Conservation (phyloP, 2,797 vertebrate species). For the Sebastes flavidus region DNA sequence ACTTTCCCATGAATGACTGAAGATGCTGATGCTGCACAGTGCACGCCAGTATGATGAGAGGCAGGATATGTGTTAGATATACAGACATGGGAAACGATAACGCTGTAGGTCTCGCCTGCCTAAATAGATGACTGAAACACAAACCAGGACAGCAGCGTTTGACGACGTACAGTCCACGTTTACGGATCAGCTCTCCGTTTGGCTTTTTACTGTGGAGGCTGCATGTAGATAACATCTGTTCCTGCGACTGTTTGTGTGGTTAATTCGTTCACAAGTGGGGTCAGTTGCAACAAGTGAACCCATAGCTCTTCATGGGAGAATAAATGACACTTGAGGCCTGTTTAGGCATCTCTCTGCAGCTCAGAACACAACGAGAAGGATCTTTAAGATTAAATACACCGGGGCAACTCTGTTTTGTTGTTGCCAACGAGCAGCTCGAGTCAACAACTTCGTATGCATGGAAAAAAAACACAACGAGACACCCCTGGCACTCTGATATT, state of each 20-base stretch:
- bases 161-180: neutral
- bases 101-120: neutral
- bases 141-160: conserved; percentile 4
- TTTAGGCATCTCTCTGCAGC: neutral
- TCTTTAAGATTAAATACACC: neutral
- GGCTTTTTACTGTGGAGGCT: neutral
- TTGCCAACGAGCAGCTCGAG: conserved; percentile 4
- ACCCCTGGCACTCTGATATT: neutral
- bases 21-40: conserved; percentile 19
- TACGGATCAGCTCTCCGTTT: conserved; percentile 6
- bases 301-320: conserved; percentile 25
- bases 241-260: conserved; percentile 4
- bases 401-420: neutral
- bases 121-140: conserved; percentile 48
- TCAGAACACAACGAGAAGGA: neutral
- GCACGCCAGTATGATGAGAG: conserved; percentile 1
- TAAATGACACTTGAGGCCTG: conserved; percentile 4
- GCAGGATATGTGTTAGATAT: neutral
- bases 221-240: conserved; percentile 11
- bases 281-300: conserved; percentile 35
- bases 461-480: neutral
- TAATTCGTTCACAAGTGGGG: conserved; percentile 36
- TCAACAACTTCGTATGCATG: neutral
- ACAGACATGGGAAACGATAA: conserved; percentile 31
- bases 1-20: conserved; percentile 36